Conservation (phyloP, 2,888 invertebrate genomes). For the Charanyca ferruginea region DNA sequence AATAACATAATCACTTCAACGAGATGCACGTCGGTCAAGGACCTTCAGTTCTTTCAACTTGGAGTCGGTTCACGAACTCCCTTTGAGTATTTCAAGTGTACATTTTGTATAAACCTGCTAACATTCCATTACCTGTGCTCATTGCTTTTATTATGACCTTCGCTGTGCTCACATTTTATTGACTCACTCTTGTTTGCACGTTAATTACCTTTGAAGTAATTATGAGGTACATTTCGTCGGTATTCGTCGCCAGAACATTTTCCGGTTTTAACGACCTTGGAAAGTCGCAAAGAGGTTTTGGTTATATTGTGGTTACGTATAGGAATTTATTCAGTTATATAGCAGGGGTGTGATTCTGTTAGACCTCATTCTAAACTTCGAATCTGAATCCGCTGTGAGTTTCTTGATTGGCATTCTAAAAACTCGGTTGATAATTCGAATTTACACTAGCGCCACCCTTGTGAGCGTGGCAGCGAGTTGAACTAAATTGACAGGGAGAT, state of each 20-base stretch:
- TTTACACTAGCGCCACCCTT: no score
- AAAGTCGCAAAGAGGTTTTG: constrained; percentile 1
- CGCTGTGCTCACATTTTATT: constrained; percentile 32
- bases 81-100: constrained; percentile 49
- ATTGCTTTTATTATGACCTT: constrained; percentile 44
- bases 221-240: constrained; percentile 32
- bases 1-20: constrained; percentile 16
- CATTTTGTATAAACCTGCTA: constrained; percentile 45
- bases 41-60: constrained; percentile 58
- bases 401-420: no score
- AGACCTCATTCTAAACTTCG: no score
- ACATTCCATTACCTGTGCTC: constrained; percentile 29
- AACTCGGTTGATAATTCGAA: no score
- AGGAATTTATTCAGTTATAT: background rate
- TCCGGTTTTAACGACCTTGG: constrained; percentile 15
- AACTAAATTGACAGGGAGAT: no score
- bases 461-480: no score
- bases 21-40: constrained; percentile 44
- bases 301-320: background rate
- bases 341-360: no score
- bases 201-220: constrained; percentile 50
- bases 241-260: constrained; percentile 15
- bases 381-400: no score
- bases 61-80: constrained; percentile 48
- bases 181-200: constrained; percentile 39